Conservation (phyloP, 2,113 vertebrate species). For the Leptocoma aspasia region DNA sequence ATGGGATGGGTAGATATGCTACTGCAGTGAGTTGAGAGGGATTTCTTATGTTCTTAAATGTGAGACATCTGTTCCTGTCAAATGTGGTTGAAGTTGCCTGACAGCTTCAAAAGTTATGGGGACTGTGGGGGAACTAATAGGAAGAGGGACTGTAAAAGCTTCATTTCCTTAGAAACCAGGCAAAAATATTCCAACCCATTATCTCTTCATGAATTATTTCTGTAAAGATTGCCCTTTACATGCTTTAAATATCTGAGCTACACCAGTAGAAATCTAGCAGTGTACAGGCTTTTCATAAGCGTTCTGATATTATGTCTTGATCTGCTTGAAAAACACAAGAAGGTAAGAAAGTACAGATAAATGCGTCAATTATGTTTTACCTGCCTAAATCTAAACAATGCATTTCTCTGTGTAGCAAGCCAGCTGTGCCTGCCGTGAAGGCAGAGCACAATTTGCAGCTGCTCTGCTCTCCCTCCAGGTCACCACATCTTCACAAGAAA, state of each 20-base stretch:
- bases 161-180: slow-evolving; percentile 43
- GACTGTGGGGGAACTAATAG: neutral
- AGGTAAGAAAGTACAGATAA: neutral
- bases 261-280: neutral
- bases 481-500: neutral
- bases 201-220: slow-evolving; percentile 28
- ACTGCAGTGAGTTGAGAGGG: neutral
- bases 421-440: neutral
- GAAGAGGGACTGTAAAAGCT: neutral
- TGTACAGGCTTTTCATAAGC: neutral
- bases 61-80: neutral
- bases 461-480: neutral
- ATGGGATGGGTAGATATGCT: neutral
- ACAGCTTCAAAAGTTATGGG: neutral
- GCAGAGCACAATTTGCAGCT: neutral
- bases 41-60: neutral
- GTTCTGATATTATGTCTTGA: neutral
- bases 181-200: slow-evolving; percentile 36
- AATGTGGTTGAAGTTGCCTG: neutral
- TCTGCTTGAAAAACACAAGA: neutral
- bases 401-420: neutral
- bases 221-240: neutral
- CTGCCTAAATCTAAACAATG: neutral
- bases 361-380: neutral
- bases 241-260: slow-evolving; percentile 12